Base-by-base conservation (phyloP, 2,888 invertebrate species). In the Azorinus chamasolen region DNA sequence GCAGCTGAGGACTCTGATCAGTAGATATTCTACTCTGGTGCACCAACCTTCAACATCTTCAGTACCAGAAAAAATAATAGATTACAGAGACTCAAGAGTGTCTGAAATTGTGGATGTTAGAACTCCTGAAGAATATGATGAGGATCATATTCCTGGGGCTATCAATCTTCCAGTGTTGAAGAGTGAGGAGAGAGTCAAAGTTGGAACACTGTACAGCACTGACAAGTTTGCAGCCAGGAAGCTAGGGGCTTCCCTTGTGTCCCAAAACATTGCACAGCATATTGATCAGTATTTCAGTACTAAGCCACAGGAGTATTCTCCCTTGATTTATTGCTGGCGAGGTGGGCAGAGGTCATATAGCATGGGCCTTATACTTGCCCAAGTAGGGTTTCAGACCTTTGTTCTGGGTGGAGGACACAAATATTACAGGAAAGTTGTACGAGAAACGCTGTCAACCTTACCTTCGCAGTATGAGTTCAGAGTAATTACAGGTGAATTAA, bases 341-440 rank as follows among this genome's bases (percentile, higher is more conserved):
- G 88, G 88, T 45, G 88, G 88, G 58, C 85, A 86, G 62, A 79
- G 87, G 73, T 88, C 88, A 57, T 59, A 74, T 39, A 86, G 86
- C 50, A 57, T 88, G 48, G 85, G 77, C 1, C 71, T 83, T 0
- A 77, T 88, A 20, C 65, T 88, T 27, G 70, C 85, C 25, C 81
- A 87, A 72, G 85, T 86, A 39, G 87, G 87, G 0, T 88, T 85
- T 58, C 54, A 81, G 24, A 81, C 82, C 6, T 81, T 37, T 59
- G 73, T 83, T 12, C 55, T 88, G 41, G 69, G 84, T 6, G 83
- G 83, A 20, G 88, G 88, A 0, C 86, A 88, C 54, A 82, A 78
- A 37, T 50, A 68, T 10, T 88, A 88, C 59, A 79, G 87, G 55
- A 57, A 55, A 2, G 43, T 16, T 18, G 83, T 88, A 6, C 68